Evolutionary conservation across 1,140 invertebrate species (phyloP).

Genomic region (Anastatus disparis): DNA sequence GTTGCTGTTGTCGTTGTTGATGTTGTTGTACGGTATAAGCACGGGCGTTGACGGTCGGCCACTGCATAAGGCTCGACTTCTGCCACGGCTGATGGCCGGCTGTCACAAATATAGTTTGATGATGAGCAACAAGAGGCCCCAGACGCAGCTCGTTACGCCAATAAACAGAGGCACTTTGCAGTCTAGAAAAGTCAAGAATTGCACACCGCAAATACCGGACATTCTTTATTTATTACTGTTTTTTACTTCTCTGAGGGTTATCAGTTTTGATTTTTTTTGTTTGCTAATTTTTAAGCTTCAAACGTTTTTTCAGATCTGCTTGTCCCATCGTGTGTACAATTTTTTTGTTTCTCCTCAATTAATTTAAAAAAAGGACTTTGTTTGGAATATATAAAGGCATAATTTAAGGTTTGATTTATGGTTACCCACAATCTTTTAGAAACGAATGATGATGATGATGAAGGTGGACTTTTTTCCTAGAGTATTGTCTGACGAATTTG

Average conservation of each 20-base stretch:
- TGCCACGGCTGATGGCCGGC: constrained; percentile 48
- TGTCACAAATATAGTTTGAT: constrained; percentile 79
- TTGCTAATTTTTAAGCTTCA: background rate
- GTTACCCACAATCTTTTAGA: background rate
- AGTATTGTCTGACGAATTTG: no score
- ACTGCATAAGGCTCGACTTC: constrained; percentile 18
- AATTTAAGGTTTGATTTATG: background rate
- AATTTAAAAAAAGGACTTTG: no score
- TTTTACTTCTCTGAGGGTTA: constrained; percentile 16
- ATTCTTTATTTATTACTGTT: constrained; percentile 40
- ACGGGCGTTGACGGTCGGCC: background rate
- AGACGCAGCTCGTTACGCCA: constrained; percentile 77
- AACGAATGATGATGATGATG: constrained; percentile 4
- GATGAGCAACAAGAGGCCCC: constrained; percentile 76
- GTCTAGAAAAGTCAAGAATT: constrained; percentile 71
- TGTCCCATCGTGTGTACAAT: background rate
- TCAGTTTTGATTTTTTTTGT: background rate
- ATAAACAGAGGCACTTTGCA: constrained; percentile 77
- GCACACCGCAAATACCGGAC: constrained; percentile 63
- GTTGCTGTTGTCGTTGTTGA: background rate
- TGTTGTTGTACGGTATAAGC: background rate
- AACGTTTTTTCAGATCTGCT: background rate
- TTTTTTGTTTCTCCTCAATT: background rate
- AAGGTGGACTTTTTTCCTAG: background rate
- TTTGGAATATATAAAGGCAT: no score